phyloP scores from a whole-genome alignment of 2,797 vertebrate species.

The Mareca strepera region DNA sequence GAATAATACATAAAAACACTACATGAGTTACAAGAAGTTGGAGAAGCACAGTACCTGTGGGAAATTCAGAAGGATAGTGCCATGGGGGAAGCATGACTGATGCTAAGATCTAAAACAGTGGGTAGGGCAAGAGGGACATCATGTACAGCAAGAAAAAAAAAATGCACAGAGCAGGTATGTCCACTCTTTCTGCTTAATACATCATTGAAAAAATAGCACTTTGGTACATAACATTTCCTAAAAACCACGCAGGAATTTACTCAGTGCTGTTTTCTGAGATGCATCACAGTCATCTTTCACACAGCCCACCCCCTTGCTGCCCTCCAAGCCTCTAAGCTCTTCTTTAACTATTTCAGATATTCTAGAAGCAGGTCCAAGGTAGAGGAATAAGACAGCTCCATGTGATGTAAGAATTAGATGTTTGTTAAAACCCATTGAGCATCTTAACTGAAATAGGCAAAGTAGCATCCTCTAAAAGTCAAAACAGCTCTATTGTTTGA shows the following conservation, averaged over 20 bases:
- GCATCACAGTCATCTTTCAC: no score
- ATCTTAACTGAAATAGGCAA: no score
- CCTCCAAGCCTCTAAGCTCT: not conserved
- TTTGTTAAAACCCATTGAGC: not conserved
- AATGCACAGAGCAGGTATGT: not conserved
- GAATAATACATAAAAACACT: not conserved
- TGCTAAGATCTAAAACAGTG: not conserved
- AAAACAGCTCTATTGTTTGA: no score
- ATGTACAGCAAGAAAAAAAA: fast-evolving
- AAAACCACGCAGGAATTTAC: no score
- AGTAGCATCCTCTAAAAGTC: no score
- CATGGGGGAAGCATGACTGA: fast-evolving
- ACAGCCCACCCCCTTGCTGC: not conserved
- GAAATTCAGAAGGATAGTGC: not conserved
- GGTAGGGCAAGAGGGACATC: no score
- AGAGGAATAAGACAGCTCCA: not conserved
- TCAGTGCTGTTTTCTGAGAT: not conserved
- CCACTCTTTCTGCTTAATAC: not conserved
- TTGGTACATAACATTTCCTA: fast-evolving
- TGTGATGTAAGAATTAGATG: not conserved
- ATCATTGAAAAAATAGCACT: fast-evolving
- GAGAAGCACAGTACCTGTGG: fast-evolving
- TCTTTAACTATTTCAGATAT: not conserved
- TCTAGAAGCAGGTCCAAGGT: no score
- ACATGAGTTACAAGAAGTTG: not conserved